These are phyloP conservation scores for Cnemophilus loriae DNA, from an alignment of 2,113 vertebrate genomes.

Conservation along the genomic window DNA sequence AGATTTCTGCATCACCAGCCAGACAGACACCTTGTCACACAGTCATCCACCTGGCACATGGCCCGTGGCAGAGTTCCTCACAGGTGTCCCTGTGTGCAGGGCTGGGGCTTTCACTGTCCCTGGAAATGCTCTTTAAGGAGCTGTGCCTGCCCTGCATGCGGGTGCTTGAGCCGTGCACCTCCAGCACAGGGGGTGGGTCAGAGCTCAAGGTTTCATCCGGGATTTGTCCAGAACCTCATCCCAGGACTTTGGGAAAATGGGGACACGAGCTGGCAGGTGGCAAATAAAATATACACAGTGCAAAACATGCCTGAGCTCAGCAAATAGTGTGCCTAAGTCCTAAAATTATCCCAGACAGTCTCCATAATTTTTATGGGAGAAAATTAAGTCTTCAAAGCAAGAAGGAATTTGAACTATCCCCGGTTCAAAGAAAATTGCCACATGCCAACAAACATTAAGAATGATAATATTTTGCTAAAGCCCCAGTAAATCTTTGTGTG, in stretches of 20 bases:
- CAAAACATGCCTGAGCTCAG: constrained; percentile 31
- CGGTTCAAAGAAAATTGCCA: constrained; percentile 64
- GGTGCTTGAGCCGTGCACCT: background rate
- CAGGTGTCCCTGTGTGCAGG: background rate
- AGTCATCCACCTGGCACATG: accelerated
- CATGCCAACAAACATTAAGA: constrained; percentile 65
- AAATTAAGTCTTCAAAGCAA: constrained; percentile 65
- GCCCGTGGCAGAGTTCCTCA: background rate
- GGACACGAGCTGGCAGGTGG: constrained; percentile 12
- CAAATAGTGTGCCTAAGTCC: constrained; percentile 29
- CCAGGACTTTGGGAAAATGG: background rate
- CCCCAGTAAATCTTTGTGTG: constrained; percentile 57
- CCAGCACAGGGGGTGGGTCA: background rate
- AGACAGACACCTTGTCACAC: background rate
- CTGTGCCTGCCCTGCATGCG: accelerated
- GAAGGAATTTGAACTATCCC: constrained; percentile 54
- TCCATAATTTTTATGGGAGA: constrained; percentile 62
- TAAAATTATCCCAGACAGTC: constrained; percentile 46
- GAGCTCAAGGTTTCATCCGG: background rate
- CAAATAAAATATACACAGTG: background rate
- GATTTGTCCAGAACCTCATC: background rate
- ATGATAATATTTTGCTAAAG: constrained; percentile 68
- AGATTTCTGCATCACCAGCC: background rate
- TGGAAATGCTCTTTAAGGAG: background rate
- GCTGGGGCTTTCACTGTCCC: background rate